Evolutionary conservation across 2,113 vertebrate genomes (phyloP).

Genomic region (Tychaedon coryphoeus): DNA sequence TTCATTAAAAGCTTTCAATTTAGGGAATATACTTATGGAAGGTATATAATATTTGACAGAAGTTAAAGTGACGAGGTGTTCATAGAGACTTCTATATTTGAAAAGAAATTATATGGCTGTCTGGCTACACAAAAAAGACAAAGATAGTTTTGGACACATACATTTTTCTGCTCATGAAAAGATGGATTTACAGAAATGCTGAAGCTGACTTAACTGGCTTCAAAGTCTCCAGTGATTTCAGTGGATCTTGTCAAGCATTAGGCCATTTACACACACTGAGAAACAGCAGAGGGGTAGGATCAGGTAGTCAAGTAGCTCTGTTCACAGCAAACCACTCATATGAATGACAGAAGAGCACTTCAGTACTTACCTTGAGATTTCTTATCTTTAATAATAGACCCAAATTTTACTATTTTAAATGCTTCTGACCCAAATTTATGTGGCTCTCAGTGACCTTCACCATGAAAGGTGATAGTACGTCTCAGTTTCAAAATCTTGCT

Average conservation of each 20-base stretch:
- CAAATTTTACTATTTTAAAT: not conserved
- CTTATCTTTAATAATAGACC: not conserved
- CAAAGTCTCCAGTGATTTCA: not conserved
- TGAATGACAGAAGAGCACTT: not conserved
- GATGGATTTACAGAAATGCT: not conserved
- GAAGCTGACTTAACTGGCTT: not conserved
- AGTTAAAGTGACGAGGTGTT: not conserved
- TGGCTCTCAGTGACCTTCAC: not conserved
- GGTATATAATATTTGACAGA: not conserved
- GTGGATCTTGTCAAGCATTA: not conserved
- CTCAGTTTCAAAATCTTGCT: not conserved
- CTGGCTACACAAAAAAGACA: not conserved
- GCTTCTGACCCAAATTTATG: not conserved
- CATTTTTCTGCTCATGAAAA: not conserved
- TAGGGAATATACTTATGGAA: not conserved
- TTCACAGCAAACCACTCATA: not conserved
- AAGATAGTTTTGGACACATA: not conserved
- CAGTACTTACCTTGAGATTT: not conserved
- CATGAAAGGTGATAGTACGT: not conserved
- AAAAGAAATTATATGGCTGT: not conserved
- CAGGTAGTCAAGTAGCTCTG: not conserved
- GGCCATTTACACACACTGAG: not conserved
- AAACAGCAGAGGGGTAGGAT: not conserved
- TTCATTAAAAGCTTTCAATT: not conserved
- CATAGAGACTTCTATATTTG: not conserved